These are phyloP conservation scores for Megathymus violae DNA, from an alignment of 1,140 invertebrate species.

Conservation along the genomic window DNA sequence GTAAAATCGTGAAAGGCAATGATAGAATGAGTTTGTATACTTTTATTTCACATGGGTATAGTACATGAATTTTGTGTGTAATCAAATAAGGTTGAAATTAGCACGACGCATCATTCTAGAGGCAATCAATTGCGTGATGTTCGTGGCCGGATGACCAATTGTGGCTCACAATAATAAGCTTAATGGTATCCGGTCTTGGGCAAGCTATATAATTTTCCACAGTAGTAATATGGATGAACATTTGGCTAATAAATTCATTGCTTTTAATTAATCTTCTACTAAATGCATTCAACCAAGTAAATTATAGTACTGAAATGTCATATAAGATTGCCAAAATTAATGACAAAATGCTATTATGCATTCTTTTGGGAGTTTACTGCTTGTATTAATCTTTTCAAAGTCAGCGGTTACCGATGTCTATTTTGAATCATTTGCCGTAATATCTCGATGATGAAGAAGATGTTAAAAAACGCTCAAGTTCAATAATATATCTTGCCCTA, in stretches of 20 bases:
- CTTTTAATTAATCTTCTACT: too few relatives aligned
- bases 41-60: conserved; percentile 9
- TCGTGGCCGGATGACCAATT: conserved; percentile 10
- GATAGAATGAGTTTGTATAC: conserved; percentile 24
- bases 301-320: too few relatives aligned
- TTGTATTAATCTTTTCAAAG: too few relatives aligned
- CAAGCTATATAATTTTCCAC: conserved; percentile 17
- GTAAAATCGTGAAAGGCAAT: conserved; percentile 37
- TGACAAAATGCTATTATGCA: too few relatives aligned
- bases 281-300: too few relatives aligned
- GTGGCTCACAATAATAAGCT: conserved; percentile 9
- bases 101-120: not conserved
- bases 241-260: not conserved
- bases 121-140: conserved; percentile 13
- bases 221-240: conserved; percentile 9
- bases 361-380: too few relatives aligned
- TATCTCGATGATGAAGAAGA: too few relatives aligned
- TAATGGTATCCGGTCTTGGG: conserved; percentile 20
- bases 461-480: too few relatives aligned
- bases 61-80: not conserved
- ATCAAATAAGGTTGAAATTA: conserved; percentile 10
- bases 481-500: too few relatives aligned
- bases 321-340: too few relatives aligned
- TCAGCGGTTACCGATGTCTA: too few relatives aligned
- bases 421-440: too few relatives aligned